These are phyloP conservation scores for Lophochroa leadbeateri DNA, from an alignment of 2,113 vertebrate genomes.

Conservation along the genomic window DNA sequence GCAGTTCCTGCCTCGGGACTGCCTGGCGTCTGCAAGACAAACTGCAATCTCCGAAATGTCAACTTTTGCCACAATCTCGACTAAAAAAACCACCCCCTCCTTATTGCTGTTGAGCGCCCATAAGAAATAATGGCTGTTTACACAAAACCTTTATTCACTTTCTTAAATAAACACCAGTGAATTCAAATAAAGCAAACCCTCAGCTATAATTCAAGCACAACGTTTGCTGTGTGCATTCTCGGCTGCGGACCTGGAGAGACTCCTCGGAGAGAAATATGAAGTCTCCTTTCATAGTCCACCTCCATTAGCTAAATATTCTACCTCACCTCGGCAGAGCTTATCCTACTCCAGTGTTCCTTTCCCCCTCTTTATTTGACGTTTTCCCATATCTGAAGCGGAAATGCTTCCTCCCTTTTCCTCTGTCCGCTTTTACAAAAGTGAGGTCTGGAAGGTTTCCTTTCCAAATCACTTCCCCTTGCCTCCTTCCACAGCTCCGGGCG, in stretches of 20 bases:
- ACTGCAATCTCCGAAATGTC: constrained; percentile 60
- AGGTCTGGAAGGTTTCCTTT: neutral
- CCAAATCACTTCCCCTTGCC: neutral
- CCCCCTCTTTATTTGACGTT: accelerated
- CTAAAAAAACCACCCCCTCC: neutral
- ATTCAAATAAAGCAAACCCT: constrained; percentile 40
- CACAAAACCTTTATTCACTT: constrained; percentile 60
- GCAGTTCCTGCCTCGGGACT: constrained; percentile 41
- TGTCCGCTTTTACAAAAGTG: neutral
- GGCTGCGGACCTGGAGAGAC: constrained; percentile 44
- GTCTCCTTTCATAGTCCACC: constrained; percentile 46
- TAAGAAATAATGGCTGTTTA: constrained; percentile 56
- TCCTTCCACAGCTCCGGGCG: neutral
- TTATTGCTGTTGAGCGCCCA: constrained; percentile 37
- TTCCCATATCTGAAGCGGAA: neutral
- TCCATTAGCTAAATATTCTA: constrained; percentile 17
- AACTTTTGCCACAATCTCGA: constrained; percentile 23
- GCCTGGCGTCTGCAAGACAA: constrained; percentile 43
- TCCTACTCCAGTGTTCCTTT: neutral
- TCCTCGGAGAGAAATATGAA: constrained; percentile 60
- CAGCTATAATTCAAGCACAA: constrained; percentile 20
- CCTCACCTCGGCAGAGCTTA: neutral
- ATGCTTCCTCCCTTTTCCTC: neutral
- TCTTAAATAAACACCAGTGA: constrained; percentile 28
- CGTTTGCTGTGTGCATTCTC: constrained; percentile 26